Evolutionary conservation across 2,888 invertebrate genomes (phyloP), one percentile per base, ranked within the genome.

Genomic region (Eristalis arbustorum): DNA sequence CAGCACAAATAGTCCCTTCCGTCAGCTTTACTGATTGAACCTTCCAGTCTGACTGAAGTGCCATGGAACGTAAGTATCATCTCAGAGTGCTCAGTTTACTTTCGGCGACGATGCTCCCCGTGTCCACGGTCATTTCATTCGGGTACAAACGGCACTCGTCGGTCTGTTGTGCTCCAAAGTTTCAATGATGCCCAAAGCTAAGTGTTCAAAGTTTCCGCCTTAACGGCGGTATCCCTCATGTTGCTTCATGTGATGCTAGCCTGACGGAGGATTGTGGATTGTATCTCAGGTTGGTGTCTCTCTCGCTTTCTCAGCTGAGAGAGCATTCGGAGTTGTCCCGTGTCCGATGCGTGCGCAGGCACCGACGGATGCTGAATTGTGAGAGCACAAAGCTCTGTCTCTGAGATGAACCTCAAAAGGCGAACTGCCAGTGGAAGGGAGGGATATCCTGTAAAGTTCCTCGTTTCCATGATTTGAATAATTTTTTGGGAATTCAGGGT

Each of bases 21-120:
- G 49, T 56, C 84, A 76, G 79, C 84, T 84, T 69, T 73, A 61
- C 84, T 69, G 84, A 84, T 76, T 88, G 88, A 88, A 79, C 59
- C 67, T 69, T 88, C 72, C 84, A 84, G 79, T 88, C 74, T 72
- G 88, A 88, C 88, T 88, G 76, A 88, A 80, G 79, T 84, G 22
- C 79, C 64, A 75, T 79, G 76, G 68, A 73, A 73, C 73, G 64
- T 66, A 73, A 79, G 76, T 76, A 80, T 84, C 64, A 79, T 84
- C 88, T 64, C 80, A 49, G 68, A 80, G 76, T 84, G 73, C 72
- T 62, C 69, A 57, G 56, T 84, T 88, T 75, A 74, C 85, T 68
- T 87, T 79, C 34, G 57, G 10, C 59, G 57, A 14, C 59, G 63
- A 64, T 75, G 84, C 68, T 80, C 28, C 76, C 71, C 71, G 1